Conservation (phyloP, 2,797 vertebrate species). For the Podarcis lilfordi region DNA sequence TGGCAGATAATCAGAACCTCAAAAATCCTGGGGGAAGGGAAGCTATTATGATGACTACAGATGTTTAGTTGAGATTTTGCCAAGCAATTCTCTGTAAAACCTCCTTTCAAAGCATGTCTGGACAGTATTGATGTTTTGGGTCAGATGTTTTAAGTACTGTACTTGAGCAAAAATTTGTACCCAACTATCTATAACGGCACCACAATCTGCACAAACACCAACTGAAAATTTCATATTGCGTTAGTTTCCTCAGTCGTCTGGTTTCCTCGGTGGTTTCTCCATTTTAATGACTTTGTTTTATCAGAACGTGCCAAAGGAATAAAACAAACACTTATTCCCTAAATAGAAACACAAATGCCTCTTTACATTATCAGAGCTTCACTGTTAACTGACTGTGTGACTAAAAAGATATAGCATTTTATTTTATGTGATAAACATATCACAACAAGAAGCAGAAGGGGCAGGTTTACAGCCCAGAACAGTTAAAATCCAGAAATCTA, state of each 20-base stretch:
- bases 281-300: conserved; percentile 26
- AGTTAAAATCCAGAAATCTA: background rate
- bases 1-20: conserved; percentile 30
- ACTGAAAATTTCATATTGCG: conserved; percentile 30
- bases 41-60: background rate
- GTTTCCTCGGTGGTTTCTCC: background rate
- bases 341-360: background rate
- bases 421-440: background rate
- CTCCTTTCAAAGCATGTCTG: background rate
- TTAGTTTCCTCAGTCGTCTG: background rate
- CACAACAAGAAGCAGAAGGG: background rate
- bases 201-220: rapidly evolving
- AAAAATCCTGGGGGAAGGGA: conserved; percentile 26
- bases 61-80: conserved; percentile 26
- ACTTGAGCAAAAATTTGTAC: background rate
- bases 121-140: background rate
- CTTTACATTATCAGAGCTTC: conserved; percentile 14
- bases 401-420: background rate
- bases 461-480: background rate
- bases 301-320: background rate
- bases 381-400: background rate
- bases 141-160: background rate
- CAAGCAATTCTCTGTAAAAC: conserved; percentile 5
- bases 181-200: conserved; percentile 16
- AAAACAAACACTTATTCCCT: conserved; percentile 1